phyloP scores from a whole-genome alignment of 2,888 invertebrate genomes.

The Adineta ricciae region DNA sequence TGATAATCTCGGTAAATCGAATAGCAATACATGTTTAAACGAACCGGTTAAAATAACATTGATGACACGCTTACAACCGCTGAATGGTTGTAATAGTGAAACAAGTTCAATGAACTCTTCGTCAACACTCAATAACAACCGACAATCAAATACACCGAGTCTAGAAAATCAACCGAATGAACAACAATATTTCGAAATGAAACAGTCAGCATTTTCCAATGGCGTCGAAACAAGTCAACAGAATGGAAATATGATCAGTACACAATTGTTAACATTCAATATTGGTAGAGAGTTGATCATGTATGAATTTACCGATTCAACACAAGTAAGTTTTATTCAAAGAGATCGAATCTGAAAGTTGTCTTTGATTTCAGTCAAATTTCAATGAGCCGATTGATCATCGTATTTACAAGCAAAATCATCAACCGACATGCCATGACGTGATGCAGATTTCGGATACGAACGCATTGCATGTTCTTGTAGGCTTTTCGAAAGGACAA shows the following conservation, averaged over 20 bases:
- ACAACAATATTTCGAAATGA: background rate
- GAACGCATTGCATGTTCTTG: slow-evolving; percentile 76
- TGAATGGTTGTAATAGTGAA: background rate
- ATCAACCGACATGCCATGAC: slow-evolving; percentile 87
- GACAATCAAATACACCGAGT: background rate
- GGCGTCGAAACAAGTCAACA: background rate
- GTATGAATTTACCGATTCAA: slow-evolving; percentile 13
- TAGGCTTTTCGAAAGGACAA: slow-evolving; percentile 96
- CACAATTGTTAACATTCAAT: background rate
- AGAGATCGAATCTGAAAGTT: too few species aligned
- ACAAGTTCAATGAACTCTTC: background rate
- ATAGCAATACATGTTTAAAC: background rate
- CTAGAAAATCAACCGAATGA: background rate
- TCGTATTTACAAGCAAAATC: slow-evolving; percentile 93
- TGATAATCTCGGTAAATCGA: background rate
- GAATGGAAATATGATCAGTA: background rate
- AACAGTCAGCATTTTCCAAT: background rate
- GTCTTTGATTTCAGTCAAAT: background rate
- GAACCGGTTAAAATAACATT: slow-evolving; percentile 18
- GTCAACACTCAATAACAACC: background rate
- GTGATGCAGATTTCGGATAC: slow-evolving; percentile 63
- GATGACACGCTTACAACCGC: background rate
- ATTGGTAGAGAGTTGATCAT: background rate
- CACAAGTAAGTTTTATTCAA: background rate
- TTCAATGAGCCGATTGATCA: slow-evolving; percentile 74